These are phyloP conservation scores for Catharus bicknelli DNA, from an alignment of 2,113 vertebrate species.

Conservation along the genomic window DNA sequence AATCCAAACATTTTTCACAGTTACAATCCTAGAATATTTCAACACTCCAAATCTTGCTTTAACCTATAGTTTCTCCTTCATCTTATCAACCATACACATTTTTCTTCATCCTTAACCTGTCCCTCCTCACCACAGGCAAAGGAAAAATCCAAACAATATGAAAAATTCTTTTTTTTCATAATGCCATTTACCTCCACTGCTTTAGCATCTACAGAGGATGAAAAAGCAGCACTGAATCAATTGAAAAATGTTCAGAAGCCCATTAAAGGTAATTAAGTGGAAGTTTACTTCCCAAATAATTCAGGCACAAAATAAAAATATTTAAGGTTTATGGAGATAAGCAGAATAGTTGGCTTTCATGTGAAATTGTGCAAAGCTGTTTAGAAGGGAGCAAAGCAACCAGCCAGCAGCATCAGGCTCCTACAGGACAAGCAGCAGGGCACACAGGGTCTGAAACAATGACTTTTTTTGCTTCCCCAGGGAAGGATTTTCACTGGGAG, in stretches of 20 bases:
- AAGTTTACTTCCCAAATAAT: background rate
- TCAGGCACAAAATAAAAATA: background rate
- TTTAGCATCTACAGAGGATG: background rate
- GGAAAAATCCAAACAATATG: background rate
- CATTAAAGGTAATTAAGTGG: background rate
- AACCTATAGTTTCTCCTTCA: background rate
- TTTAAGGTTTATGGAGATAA: background rate
- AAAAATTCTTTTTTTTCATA: background rate
- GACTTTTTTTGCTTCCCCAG: background rate
- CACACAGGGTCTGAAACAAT: background rate
- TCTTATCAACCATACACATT: rapidly evolving
- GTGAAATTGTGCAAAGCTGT: background rate
- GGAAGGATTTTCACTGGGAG: background rate
- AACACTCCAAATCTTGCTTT: background rate
- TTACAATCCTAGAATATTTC: background rate
- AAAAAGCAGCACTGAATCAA: background rate
- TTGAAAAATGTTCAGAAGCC: background rate
- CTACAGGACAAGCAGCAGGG: background rate
- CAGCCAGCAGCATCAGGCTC: background rate
- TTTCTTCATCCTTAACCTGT: background rate
- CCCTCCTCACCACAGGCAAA: background rate
- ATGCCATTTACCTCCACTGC: background rate
- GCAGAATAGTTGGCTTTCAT: background rate
- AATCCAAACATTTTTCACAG: background rate
- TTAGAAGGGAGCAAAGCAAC: background rate